Conservation (phyloP, 2,888 invertebrate species). For the Alsophila aescularia region DNA sequence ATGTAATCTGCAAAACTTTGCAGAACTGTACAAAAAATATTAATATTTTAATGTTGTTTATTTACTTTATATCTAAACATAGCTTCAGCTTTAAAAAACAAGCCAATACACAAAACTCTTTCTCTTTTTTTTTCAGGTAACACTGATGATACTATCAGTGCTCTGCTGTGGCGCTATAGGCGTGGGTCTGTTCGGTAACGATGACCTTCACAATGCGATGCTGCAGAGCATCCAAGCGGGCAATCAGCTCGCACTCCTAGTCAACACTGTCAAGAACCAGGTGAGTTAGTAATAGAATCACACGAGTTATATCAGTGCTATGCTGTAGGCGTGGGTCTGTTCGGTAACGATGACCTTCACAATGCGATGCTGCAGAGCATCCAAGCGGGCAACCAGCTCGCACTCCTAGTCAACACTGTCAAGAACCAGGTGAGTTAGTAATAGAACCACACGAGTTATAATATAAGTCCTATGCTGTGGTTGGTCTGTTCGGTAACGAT, state of each 20-base stretch:
- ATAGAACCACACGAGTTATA: constrained; percentile 46
- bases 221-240: constrained; percentile 92
- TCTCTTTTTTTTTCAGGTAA: constrained; percentile 71
- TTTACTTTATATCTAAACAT: too few species aligned
- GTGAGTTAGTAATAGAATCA: constrained; percentile 63
- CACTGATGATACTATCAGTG: constrained; percentile 91
- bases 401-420: constrained; percentile 90
- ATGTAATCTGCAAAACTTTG: too few species aligned
- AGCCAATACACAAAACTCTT: too few species aligned
- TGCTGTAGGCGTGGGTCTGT: constrained; percentile 95
- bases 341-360: constrained; percentile 97
- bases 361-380: constrained; percentile 93
- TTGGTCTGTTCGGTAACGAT: constrained; percentile 97
- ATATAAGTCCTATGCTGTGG: constrained; percentile 93
- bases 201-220: constrained; percentile 96
- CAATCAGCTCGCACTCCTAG: constrained; percentile 91
- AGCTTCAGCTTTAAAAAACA: too few species aligned
- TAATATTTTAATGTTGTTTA: too few species aligned
- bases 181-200: constrained; percentile 96
- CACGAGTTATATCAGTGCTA: constrained; percentile 86
- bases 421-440: constrained; percentile 88
- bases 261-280: constrained; percentile 92
- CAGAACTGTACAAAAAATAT: too few species aligned
- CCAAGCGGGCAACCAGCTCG: constrained; percentile 91
- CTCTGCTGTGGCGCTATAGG: constrained; percentile 96